Conservation (phyloP, 2,888 invertebrate genomes). For the Megalurothrips usitatus region DNA sequence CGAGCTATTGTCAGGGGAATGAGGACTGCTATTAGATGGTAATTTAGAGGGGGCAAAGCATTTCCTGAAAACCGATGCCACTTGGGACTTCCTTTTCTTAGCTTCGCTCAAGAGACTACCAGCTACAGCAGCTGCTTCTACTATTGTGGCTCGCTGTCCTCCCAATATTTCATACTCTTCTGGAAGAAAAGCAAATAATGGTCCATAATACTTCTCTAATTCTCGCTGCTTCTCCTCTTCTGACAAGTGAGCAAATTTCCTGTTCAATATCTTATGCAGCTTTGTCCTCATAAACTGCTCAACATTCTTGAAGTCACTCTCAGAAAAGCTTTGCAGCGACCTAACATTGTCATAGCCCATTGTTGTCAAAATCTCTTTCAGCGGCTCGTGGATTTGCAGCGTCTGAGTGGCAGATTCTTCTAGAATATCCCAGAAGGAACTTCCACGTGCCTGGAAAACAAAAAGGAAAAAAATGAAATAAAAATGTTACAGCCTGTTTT, state of each 20-base stretch:
- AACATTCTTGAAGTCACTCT: background rate
- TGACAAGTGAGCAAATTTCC: background rate
- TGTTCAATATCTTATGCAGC: background rate
- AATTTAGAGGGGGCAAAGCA: background rate
- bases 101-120: background rate
- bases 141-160: background rate
- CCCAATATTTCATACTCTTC: slow-evolving; percentile 5
- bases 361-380: background rate
- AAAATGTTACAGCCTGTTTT: background rate
- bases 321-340: background rate
- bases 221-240: background rate
- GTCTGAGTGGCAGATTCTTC: background rate
- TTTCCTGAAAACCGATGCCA: slow-evolving; percentile 1
- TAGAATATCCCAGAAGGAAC: background rate
- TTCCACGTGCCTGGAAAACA: background rate
- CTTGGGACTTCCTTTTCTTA: background rate
- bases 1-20: background rate
- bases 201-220: background rate
- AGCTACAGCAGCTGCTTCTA: background rate
- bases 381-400: background rate
- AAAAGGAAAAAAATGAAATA: background rate
- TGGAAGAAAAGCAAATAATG: background rate
- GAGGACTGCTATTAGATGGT: background rate
- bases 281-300: background rate
- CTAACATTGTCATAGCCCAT: slow-evolving; percentile 12